Conservation (phyloP, 2,113 vertebrate species). For the Ameiurus melas region DNA sequence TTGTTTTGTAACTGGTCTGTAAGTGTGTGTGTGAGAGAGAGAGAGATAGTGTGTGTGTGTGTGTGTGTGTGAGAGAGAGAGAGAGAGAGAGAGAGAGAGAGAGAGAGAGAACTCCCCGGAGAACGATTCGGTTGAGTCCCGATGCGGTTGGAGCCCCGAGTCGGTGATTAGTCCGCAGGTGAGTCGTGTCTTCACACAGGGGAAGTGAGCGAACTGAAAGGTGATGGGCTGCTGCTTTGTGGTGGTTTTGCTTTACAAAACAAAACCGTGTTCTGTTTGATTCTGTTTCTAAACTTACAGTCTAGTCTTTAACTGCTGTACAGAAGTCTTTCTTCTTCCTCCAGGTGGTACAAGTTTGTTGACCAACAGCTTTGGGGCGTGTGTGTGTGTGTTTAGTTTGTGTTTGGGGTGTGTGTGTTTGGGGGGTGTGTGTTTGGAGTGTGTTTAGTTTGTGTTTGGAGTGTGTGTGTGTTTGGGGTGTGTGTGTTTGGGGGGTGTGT, state of each 20-base stretch:
- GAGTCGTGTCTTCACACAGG: neutral
- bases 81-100: no score
- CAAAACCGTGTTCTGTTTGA: neutral
- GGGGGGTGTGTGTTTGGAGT: no score
- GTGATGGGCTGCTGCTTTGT: neutral
- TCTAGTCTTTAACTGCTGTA: neutral
- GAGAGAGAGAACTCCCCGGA: neutral
- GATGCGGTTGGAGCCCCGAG: constrained; percentile 23
- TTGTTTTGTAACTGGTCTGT: neutral
- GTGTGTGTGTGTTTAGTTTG: neutral
- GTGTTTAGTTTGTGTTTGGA: no score
- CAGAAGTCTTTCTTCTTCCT: neutral
- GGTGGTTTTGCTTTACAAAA: neutral
- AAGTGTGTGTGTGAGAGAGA: neutral
- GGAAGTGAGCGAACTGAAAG: neutral
- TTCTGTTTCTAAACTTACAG: neutral
- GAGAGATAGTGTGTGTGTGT: neutral
- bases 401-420: no score
- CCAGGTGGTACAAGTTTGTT: neutral
- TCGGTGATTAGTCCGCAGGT: constrained; percentile 17
- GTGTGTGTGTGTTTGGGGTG: no score
- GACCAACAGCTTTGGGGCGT: neutral
- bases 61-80: neutral
- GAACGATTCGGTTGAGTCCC: neutral
- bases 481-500: no score